Evolutionary conservation across 2,888 invertebrate genomes (phyloP).

Genomic region (Hypolimnas misippus): DNA sequence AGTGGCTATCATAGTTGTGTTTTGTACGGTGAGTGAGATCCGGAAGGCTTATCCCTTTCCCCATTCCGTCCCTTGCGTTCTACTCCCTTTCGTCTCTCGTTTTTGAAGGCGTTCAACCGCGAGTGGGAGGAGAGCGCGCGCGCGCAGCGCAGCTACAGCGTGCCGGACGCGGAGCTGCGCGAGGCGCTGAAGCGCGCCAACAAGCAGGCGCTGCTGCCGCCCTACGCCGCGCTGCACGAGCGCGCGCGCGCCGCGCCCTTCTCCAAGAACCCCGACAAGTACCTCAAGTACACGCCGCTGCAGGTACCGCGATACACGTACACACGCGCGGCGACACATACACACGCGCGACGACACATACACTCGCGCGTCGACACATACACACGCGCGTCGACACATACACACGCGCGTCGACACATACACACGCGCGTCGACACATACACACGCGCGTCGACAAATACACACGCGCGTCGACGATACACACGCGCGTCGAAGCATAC

Average conservation of each 20-base stretch:
- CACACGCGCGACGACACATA: neutral
- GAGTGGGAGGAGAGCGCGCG: constrained; percentile 96
- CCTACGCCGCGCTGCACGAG: constrained; percentile 92
- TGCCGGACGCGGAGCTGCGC: constrained; percentile 95
- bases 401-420: too few species aligned
- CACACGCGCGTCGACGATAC: too few species aligned
- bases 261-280: constrained; percentile 96
- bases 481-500: too few species aligned
- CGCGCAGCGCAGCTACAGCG: constrained; percentile 94
- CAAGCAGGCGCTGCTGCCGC: constrained; percentile 93
- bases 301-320: constrained; percentile 69
- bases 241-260: constrained; percentile 90
- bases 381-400: too few species aligned
- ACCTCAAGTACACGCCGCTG: constrained; percentile 94
- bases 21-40: too few species aligned
- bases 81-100: too few species aligned
- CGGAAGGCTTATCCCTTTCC: too few species aligned
- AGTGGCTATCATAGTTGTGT: too few species aligned
- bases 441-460: too few species aligned
- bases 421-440: too few species aligned
- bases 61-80: too few species aligned
- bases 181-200: constrained; percentile 95
- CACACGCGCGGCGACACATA: neutral
- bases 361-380: too few species aligned
- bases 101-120: constrained; percentile 96